phyloP scores from a whole-genome alignment of 2,797 vertebrate species.

The Crocodylus rhombifer region DNA sequence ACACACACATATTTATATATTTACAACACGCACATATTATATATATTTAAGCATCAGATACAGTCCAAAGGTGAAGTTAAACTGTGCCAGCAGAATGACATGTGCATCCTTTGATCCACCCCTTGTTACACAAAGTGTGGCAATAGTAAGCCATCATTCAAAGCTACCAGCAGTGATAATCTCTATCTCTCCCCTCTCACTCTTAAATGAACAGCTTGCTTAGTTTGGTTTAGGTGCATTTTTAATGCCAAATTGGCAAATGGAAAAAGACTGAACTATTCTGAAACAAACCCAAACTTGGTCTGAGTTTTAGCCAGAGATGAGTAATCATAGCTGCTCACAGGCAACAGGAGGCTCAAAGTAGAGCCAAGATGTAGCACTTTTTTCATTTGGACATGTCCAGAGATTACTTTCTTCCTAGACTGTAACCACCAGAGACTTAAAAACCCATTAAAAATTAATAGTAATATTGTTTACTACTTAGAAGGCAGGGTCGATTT shows the following conservation, averaged over 20 bases:
- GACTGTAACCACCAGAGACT: not conserved
- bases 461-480: not conserved
- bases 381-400: not conserved
- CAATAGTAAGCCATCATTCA: not conserved
- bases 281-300: not conserved
- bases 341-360: not conserved
- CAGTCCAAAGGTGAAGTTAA: not conserved
- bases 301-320: not conserved
- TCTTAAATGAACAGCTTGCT: not conserved
- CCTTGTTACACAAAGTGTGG: not conserved
- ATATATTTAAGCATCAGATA: not conserved
- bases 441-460: not conserved
- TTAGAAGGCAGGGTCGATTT: too few relatives aligned
- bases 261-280: not conserved
- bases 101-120: not conserved
- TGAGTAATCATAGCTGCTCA: not conserved
- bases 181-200: too few relatives aligned
- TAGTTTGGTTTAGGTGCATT: not conserved
- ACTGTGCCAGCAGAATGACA: not conserved
- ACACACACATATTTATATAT: too few relatives aligned
- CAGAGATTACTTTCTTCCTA: conserved; percentile 1
- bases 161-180: not conserved
- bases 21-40: too few relatives aligned
- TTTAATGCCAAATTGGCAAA: conserved; percentile 12
- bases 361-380: not conserved